Evolutionary conservation across 2,113 vertebrate species (phyloP).

Genomic region (Pedionomus torquatus): DNA sequence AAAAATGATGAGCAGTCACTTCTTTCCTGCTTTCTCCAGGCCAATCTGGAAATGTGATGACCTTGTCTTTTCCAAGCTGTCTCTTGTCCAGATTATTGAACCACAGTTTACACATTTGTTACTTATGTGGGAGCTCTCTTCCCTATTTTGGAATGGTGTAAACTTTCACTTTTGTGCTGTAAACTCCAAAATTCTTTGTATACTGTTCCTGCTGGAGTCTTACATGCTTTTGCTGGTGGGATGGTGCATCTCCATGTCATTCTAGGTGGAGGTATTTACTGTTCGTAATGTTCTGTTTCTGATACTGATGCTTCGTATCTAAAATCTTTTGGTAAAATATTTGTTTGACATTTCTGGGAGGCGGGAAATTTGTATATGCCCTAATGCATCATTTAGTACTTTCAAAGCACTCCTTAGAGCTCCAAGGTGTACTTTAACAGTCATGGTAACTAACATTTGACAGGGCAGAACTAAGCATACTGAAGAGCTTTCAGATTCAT

Average conservation of each 20-base stretch:
- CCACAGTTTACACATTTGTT: not conserved
- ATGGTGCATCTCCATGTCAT: not conserved
- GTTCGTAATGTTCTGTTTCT: not conserved
- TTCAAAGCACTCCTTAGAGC: not conserved
- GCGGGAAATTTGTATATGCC: not conserved
- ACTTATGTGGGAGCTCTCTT: not conserved
- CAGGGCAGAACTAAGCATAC: not conserved
- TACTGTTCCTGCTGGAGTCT: not conserved
- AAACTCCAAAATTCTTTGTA: not conserved
- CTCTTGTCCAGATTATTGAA: not conserved
- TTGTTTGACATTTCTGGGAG: not conserved
- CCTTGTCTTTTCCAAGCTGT: slow-evolving; percentile 13
- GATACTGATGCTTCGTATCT: not conserved
- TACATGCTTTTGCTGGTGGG: not conserved
- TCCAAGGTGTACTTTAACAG: not conserved
- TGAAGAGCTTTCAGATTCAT: not conserved
- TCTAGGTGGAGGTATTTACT: not conserved
- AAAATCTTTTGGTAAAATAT: not conserved
- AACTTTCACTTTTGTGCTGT: not conserved
- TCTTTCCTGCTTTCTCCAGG: not conserved
- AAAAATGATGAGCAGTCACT: not conserved
- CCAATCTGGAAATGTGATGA: not conserved
- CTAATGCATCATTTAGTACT: not conserved
- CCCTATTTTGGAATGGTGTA: not conserved
- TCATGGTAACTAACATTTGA: not conserved